Conservation (phyloP, 1,140 invertebrate genomes). For the Nephila pilipes region DNA sequence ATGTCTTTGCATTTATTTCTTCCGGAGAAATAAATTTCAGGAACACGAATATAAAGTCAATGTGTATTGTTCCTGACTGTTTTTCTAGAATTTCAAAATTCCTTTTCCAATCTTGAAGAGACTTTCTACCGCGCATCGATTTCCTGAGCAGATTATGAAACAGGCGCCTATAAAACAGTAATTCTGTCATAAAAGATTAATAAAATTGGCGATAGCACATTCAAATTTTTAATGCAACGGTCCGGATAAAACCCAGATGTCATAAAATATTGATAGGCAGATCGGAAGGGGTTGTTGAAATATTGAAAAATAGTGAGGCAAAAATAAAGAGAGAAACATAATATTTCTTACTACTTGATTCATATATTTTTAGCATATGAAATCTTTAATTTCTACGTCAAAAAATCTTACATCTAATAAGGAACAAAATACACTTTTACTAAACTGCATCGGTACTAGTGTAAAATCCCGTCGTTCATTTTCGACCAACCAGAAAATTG, state of each 20-base stretch:
- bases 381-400: too few species aligned
- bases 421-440: too few species aligned
- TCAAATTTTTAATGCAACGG: slow-evolving; percentile 72
- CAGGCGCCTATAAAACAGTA: slow-evolving; percentile 74
- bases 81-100: neutral
- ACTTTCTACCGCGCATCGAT: neutral
- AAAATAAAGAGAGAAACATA: neutral
- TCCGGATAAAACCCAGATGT: slow-evolving; percentile 66
- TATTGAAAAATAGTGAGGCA: neutral
- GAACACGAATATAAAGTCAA: neutral
- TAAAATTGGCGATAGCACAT: slow-evolving; percentile 75
- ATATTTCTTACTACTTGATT: too few species aligned
- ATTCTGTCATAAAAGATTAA: slow-evolving; percentile 75
- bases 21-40: neutral
- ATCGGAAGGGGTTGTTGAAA: slow-evolving; percentile 38
- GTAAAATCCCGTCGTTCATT: too few species aligned
- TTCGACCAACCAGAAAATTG: too few species aligned
- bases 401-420: too few species aligned
- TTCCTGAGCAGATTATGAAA: slow-evolving; percentile 59
- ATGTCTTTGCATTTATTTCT: neutral
- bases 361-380: too few species aligned
- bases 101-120: neutral
- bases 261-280: slow-evolving; percentile 70
- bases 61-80: neutral
- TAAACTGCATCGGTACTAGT: too few species aligned